Base-by-base conservation (phyloP, 2,797 vertebrate species). In the Micropoecilia bifurca region DNA sequence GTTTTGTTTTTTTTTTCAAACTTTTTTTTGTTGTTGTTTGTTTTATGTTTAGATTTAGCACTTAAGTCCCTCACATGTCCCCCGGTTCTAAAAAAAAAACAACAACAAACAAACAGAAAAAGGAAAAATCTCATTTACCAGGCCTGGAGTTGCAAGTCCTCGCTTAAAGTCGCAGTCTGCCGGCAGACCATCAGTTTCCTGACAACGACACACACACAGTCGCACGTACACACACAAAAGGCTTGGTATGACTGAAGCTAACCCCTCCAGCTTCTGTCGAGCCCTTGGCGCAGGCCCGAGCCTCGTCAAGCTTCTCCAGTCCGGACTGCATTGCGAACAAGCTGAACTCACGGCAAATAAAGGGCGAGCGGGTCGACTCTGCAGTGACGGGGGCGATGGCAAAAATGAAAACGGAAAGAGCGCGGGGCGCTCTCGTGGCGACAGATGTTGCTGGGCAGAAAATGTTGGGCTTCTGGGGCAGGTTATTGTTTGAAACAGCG, bases 101-200 rank as follows among this genome's bases (percentile, higher is more conserved):
- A 16, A 66, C 1, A 45, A 18, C 3, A 75, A 75, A 73, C 22
- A 2, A 8, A 43, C 36, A 28, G 1, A 25, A 5, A 57, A 45
- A 59, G 22, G 0, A 74, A 77, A 73, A 74, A 76, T 46, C 45
- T 82, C 55, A 80, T 80, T 77, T 80, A 79, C 73, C 87, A 78
- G 81, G 39, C 80, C 79, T 59, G 87, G 88, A 85, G 87, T 87
- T 78, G 83, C 85, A 82, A 69, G 87, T 87, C 91, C 81, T 85
- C 71, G 76, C 75, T 81, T 87, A 69, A 71, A 86, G 88, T 93
- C 87, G 82, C 85, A 91, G 94, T 95, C 94, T 94, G 94, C 94
- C 93, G 88, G 94, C 94, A 95, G 94, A 95, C 93, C 89, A 81
- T 92, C 86, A 82, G 86, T 86, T 82, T 90, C 88, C 87, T 90